Base-by-base conservation (phyloP, 2,797 vertebrate genomes). In the Molossus alvarezi region DNA sequence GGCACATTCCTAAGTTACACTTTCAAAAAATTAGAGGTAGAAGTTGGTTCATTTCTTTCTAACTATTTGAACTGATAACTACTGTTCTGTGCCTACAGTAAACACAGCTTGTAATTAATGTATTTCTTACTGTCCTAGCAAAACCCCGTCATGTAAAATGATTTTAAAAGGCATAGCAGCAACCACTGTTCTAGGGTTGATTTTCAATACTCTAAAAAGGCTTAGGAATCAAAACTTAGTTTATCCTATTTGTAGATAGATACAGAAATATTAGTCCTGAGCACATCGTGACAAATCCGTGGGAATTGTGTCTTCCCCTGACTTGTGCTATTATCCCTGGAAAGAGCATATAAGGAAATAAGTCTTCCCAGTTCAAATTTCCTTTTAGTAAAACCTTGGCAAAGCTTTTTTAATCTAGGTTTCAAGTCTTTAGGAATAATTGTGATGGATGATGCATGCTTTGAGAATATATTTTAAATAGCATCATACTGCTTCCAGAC, bases 401-500 rank as follows among this genome's bases (percentile, higher is more conserved):
- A 90, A 27, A 87, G 75, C 82, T 88, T 90, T 80, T 88, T 58
- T 94, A 95, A 92, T 96, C 60, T 81, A 64, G 71, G 11, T 81
- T 95, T 96, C 72, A 93, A 88, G 33, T 95, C 90, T 95, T 94
- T 48, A 84, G 87, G 76, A 95, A 85, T 72, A 76, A 76, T 86
- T 94, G 93, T 85, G 64, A 55, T 90, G 57, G 75, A 37, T 96
- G 81, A 73, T 85, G 53, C 37, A 45, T 90, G 75, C 67, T 85
- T 94, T 95, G 79, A 94, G 58, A 73, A 86, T 88, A 23, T 91
- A 81, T 90, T 97, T 96, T 79, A 95, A 97, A 92, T 77, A 92
- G 23, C 90, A 81, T 90, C 77, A 27, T 53, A 64, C 57, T 75
- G 25, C 80, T 94, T 94, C 64, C 75, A 88, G 92, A 84, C 33